These are phyloP conservation scores for Cassiopea andromeda DNA, from an alignment of 30 jellyfish, hydroid and myxozoan genomes.

Conservation along the genomic window DNA sequence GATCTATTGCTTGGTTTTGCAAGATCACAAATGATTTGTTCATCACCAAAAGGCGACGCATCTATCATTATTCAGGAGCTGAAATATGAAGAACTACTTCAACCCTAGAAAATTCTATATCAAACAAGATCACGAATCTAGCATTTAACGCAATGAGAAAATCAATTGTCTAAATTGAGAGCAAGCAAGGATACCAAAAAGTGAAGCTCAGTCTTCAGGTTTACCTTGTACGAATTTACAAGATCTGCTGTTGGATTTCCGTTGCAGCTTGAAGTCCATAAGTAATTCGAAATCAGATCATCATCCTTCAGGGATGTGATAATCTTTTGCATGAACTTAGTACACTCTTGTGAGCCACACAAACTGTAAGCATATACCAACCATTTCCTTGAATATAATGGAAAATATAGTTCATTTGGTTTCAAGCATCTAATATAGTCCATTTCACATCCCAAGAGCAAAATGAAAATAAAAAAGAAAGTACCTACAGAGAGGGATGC, in stretches of 20 bases:
- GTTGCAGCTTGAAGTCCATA: conserved; percentile 33
- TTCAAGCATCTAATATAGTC: not conserved
- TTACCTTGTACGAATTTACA: conserved; percentile 41
- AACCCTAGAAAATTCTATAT: too few species aligned
- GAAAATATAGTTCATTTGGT: not conserved
- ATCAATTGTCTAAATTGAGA: too few species aligned
- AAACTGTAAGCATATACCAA: conserved; percentile 38
- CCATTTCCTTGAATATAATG: conserved; percentile 48
- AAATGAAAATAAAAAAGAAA: not conserved
- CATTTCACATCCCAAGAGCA: not conserved
- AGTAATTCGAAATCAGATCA: conserved; percentile 30
- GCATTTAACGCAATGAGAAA: too few species aligned
- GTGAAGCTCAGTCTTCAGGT: not conserved
- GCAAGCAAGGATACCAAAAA: too few species aligned
- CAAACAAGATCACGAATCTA: too few species aligned
- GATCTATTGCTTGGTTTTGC: too few species aligned
- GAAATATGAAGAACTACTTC: too few species aligned
- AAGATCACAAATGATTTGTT: too few species aligned
- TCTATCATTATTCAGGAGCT: too few species aligned
- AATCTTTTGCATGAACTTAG: conserved; percentile 42
- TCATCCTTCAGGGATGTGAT: conserved; percentile 44
- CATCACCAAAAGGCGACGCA: too few species aligned
- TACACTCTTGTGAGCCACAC: conserved; percentile 62
- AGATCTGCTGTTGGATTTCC: conserved; percentile 60
- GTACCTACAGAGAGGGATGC: not conserved